A percentile compares a stretch with the other conserved stretches of the same genome.
Evolutionary conservation across 2,888 invertebrate species (phyloP).

Genomic region (Acrobasis suavella): DNA sequence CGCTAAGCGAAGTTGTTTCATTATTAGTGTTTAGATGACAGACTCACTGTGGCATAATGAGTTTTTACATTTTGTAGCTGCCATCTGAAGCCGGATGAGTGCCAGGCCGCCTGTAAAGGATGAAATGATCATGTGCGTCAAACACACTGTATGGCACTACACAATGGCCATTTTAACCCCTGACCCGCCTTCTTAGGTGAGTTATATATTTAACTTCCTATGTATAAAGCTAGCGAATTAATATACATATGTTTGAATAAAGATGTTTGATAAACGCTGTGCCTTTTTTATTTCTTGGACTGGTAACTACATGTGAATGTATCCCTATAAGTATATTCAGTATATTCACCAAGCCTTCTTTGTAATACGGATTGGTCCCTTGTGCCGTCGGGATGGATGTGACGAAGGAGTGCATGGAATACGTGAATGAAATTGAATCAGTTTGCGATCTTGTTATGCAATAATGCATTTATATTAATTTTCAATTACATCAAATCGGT

Average conservation of each 20-base stretch:
- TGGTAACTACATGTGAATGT: conserved; percentile 55
- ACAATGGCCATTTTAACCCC: conserved; percentile 47
- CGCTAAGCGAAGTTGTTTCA: conserved; percentile 56
- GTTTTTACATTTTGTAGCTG: conserved; percentile 75
- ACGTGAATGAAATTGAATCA: background rate
- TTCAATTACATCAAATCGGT: too few relatives aligned
- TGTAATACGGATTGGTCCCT: background rate
- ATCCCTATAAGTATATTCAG: too few relatives aligned
- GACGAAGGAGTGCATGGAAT: conserved; percentile 28
- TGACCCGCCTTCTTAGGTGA: conserved; percentile 58
- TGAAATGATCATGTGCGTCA: conserved; percentile 43
- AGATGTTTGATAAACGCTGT: conserved; percentile 38
- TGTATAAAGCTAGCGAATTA: conserved; percentile 52
- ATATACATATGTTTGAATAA: conserved; percentile 25
- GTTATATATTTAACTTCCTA: conserved; percentile 47
- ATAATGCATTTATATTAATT: too few relatives aligned
- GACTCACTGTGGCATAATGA: conserved; percentile 66
- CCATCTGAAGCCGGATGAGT: conserved; percentile 70
- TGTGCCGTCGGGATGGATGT: conserved; percentile 6
- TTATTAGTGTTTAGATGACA: conserved; percentile 32
- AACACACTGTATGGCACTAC: conserved; percentile 43
- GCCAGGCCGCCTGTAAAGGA: conserved; percentile 45
- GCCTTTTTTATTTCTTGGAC: conserved; percentile 38
- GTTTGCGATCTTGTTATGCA: too few relatives aligned
- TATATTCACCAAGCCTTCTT: too few relatives aligned